A percentile compares a stretch with the other conserved stretches of the same genome.
phyloP scores from a whole-genome alignment of 2,113 vertebrate species.

The Peromyscus californicus region DNA sequence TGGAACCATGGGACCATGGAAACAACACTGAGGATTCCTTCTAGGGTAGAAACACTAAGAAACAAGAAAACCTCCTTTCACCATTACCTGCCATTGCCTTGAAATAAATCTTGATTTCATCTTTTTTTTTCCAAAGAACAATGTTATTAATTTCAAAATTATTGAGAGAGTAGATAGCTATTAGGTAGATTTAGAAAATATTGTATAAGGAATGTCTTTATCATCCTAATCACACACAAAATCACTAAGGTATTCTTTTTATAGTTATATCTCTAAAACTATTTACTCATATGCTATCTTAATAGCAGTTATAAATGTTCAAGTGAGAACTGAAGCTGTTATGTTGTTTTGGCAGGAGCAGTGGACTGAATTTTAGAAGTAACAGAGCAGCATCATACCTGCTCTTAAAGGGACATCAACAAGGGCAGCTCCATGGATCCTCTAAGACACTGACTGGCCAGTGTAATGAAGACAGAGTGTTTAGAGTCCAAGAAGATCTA shows the following conservation, averaged over 20 bases:
- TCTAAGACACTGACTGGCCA: slow-evolving; percentile 79
- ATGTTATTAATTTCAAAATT: slow-evolving; percentile 17
- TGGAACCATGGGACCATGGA: background rate
- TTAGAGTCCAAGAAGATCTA: slow-evolving; percentile 78
- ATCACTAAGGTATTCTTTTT: background rate
- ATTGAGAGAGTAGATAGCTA: background rate
- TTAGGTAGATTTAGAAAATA: background rate
- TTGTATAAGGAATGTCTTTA: background rate
- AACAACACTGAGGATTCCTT: background rate
- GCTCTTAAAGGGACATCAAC: slow-evolving; percentile 56
- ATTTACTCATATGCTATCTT: background rate
- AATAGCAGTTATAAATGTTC: background rate
- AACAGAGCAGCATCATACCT: slow-evolving; percentile 73
- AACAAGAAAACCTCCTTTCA: background rate
- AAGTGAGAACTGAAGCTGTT: background rate
- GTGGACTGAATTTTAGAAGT: slow-evolving; percentile 79
- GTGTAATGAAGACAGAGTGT: slow-evolving; percentile 81
- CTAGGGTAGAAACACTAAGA: background rate
- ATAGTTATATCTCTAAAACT: background rate
- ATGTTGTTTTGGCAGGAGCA: slow-evolving; percentile 50
- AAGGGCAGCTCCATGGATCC: slow-evolving; percentile 73
- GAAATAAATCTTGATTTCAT: slow-evolving; percentile 11
- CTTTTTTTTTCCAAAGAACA: background rate
- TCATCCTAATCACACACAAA: slow-evolving; percentile 7
- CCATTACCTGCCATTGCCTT: background rate